These are phyloP conservation scores for Poecilus cupreus DNA, from an alignment of 2,888 invertebrate genomes.

Conservation along the genomic window DNA sequence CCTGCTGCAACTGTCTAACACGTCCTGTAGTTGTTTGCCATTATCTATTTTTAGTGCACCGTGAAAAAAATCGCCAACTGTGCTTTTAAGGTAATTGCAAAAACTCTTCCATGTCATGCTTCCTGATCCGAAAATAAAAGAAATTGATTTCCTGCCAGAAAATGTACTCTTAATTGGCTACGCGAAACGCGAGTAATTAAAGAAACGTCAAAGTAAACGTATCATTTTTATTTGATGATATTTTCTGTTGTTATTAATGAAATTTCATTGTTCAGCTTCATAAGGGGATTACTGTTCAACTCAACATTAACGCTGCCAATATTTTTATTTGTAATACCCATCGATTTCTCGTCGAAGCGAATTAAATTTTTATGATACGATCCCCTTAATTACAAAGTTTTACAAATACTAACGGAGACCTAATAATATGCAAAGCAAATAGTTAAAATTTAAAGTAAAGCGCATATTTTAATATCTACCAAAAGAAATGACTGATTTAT, in stretches of 20 bases:
- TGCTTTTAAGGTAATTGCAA: slow-evolving; percentile 49
- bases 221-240: not conserved
- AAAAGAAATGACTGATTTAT: too few relatives aligned
- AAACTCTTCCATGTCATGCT: slow-evolving; percentile 33
- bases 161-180: slow-evolving; percentile 5
- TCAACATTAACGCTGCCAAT: not conserved
- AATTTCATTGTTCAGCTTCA: not conserved
- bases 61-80: slow-evolving; percentile 41
- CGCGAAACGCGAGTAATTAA: slow-evolving; percentile 10
- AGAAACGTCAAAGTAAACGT: slow-evolving; percentile 10
- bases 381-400: too few relatives aligned
- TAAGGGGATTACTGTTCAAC: not conserved
- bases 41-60: slow-evolving; percentile 23
- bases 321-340: slow-evolving; percentile 14
- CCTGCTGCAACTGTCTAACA: slow-evolving; percentile 29
- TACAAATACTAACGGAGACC: too few relatives aligned
- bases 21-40: slow-evolving; percentile 10
- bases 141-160: slow-evolving; percentile 27
- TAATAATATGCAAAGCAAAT: too few relatives aligned
- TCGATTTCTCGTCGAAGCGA: not conserved
- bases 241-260: slow-evolving; percentile 26
- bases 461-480: too few relatives aligned
- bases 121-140: slow-evolving; percentile 36
- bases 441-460: too few relatives aligned
- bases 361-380: slow-evolving; percentile 23